Conservation (phyloP, 2,113 vertebrate species). For the Toxotes chatareus region DNA sequence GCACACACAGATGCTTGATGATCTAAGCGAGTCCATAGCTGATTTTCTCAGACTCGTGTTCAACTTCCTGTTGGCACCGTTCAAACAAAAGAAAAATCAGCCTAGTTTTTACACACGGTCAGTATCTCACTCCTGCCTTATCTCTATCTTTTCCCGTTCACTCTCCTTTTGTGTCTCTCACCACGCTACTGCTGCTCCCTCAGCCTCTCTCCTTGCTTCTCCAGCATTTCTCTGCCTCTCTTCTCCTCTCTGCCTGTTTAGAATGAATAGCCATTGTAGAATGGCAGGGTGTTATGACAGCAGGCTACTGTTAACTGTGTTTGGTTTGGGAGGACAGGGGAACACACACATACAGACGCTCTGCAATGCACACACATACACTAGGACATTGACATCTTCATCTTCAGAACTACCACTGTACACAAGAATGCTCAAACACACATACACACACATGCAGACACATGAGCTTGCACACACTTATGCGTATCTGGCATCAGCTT, state of each 20-base stretch:
- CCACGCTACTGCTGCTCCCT: slow-evolving; percentile 3
- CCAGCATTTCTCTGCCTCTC: slow-evolving; percentile 26
- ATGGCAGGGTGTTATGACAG: slow-evolving; percentile 80
- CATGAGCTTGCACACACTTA: slow-evolving; percentile 30
- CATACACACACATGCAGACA: slow-evolving; percentile 32
- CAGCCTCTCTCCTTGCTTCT: slow-evolving; percentile 19
- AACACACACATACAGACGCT: slow-evolving; percentile 67
- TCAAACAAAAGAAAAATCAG: slow-evolving; percentile 22
- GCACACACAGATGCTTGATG: slow-evolving; percentile 58
- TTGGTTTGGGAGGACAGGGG: slow-evolving; percentile 71
- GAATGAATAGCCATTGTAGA: slow-evolving; percentile 67
- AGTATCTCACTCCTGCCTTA: slow-evolving; percentile 31
- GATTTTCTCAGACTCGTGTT: slow-evolving; percentile 57
- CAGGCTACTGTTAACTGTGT: slow-evolving; percentile 81
- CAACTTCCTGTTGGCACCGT: slow-evolving; percentile 79
- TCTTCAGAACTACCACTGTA: slow-evolving; percentile 40
- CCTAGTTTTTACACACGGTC: background rate
- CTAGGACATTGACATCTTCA: slow-evolving; percentile 66
- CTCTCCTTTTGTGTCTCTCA: slow-evolving; percentile 28
- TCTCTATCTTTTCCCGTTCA: slow-evolving; percentile 32
- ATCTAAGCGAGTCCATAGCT: slow-evolving; percentile 45
- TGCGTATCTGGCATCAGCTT: slow-evolving; percentile 49
- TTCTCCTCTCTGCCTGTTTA: slow-evolving; percentile 59
- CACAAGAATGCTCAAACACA: slow-evolving; percentile 20
- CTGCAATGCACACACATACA: slow-evolving; percentile 47